Evolutionary conservation across 2,888 invertebrate species (phyloP).

Genomic region (Dryococelus australis): DNA sequence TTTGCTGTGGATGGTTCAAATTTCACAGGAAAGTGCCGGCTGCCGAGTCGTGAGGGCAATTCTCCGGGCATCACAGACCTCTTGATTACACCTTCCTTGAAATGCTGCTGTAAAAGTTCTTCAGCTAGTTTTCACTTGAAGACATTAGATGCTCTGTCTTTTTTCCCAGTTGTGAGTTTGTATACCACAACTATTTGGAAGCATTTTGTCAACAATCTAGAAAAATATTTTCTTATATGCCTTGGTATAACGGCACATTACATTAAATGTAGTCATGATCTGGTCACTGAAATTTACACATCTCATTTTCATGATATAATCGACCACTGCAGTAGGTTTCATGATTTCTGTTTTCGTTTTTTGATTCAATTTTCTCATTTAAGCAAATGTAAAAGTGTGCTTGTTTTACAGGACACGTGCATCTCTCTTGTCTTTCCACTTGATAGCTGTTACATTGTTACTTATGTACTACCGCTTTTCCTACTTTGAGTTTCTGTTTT

Average conservation of each 20-base stretch:
- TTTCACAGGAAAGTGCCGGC: background rate
- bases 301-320: conserved; percentile 18
- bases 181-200: conserved; percentile 8
- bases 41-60: background rate
- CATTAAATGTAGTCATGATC: background rate
- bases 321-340: conserved; percentile 25
- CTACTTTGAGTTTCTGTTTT: conserved; percentile 30
- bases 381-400: background rate
- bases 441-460: background rate
- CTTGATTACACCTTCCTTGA: background rate
- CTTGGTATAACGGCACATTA: conserved; percentile 24
- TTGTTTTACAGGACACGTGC: background rate
- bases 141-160: background rate
- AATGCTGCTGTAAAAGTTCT: background rate
- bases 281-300: background rate
- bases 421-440: background rate
- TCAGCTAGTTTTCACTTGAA: background rate
- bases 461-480: background rate
- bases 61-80: background rate
- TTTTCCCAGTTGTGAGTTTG: background rate
- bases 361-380: background rate
- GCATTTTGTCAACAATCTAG: conserved; percentile 23
- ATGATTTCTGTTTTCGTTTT: background rate
- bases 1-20: background rate
- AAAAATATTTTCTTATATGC: conserved; percentile 34